Evolutionary conservation across 2,113 vertebrate species (phyloP).

Genomic region (Callipepla squamata): DNA sequence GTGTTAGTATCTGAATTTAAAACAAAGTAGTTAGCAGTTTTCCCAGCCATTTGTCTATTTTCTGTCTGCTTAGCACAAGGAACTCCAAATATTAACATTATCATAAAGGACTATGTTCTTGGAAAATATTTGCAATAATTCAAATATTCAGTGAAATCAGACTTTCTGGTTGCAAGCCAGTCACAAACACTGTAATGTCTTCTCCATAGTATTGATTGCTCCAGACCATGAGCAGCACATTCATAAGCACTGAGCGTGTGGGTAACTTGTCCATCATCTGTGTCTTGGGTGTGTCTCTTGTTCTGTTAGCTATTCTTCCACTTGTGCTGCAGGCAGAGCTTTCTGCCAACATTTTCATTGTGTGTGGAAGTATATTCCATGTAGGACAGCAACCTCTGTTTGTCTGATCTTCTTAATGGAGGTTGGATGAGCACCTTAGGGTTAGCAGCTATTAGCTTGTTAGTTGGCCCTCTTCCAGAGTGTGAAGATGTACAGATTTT

Average conservation of each 20-base stretch:
- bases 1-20: conserved; percentile 2
- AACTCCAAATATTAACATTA: background rate
- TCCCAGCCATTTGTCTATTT: background rate
- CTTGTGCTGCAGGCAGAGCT: background rate
- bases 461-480: background rate
- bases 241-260: background rate
- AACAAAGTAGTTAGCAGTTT: conserved; percentile 1
- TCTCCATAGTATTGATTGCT: background rate
- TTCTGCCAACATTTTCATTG: background rate
- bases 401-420: background rate
- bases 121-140: background rate
- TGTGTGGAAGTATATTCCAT: background rate
- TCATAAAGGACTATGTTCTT: fast-evolving
- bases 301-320: background rate
- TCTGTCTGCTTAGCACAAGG: background rate
- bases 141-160: background rate
- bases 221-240: background rate
- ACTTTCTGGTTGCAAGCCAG: background rate
- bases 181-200: background rate
- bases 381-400: background rate
- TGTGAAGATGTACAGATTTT: background rate
- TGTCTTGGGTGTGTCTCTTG: background rate
- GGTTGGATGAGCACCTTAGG: background rate
- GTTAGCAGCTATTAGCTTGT: background rate
- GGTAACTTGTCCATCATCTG: too few relatives aligned